Base-by-base conservation (phyloP, 2,888 invertebrate genomes). In the Lottia gigantea region DNA sequence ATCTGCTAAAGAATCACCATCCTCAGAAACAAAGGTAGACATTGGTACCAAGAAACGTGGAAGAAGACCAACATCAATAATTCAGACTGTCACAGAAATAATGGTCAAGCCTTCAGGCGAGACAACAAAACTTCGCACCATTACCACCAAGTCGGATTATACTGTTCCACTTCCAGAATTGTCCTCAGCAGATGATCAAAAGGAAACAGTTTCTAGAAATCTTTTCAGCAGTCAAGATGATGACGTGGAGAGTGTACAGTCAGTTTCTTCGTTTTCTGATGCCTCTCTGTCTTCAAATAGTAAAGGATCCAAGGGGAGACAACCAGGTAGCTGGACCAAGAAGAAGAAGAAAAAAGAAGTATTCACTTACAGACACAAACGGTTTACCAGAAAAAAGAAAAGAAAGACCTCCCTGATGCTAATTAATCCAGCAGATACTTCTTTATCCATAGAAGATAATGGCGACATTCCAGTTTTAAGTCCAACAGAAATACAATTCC, bases 11-110 rank as follows among this genome's bases (percentile, higher is more conserved):
- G 40, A 4, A 40, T 40, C 11, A 40, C 40, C 40, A 40, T 31
- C 31, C 2, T 31, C 31, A 46, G 64, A 64, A 64, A 46, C 65
- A 65, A 65, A 65, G 46, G 23, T 45, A 40, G 40, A 64, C 26
- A 23, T 64, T 64, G 31, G 64, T n/a, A 40, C 40, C 45, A 14
- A 64, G 40, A 40, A 65, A 46, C 46, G 46, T 65, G 25, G 40
- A 40, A 15, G 65, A 65, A 25, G 40, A 40, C 40, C 40, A 19
- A 55, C 19, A 14, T 23, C 55, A 23, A 55, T 55, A 23, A 23
- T 55, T 55, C 55, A 55, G 14, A 55, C 55, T 23, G 55, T 55
- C 8, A 55, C 55, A 23, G 55, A 55, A 23, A 55, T 55, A 23
- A 23, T 55, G 23, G 55, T 55, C 11, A 55, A 55, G 19, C 55